Base-by-base conservation (phyloP, 2,797 vertebrate species). In the Tolypeutes matacus region DNA sequence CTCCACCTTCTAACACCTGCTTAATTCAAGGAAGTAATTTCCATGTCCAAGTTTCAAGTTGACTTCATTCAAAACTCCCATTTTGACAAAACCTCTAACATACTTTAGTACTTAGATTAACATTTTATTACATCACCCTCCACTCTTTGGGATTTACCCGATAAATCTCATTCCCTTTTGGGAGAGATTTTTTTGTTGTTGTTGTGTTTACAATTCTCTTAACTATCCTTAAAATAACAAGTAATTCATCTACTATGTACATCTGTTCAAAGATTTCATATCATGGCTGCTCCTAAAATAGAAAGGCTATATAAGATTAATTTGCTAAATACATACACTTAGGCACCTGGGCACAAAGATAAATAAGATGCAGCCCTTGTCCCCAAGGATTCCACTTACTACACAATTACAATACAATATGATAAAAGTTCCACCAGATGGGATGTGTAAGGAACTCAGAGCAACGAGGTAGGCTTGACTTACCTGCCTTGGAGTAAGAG, bases 1-100 rank as follows among this genome's bases (percentile, higher is more conserved):
- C 2, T 46, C 39, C 15, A 65, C 18, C 15, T 39, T 93, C 34
- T 21, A 62, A 58, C 5, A 88, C 80, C 39, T 75, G 62, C 51
- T 89, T n/a, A 93, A n/a, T 89, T 89, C 76, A 85, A 46, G 49
- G 23, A 94, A 89, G 56, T 69, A 64, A 96, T 93, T 95, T 96
- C 56, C 53, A 36, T 75, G n/a, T 82, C 17, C 56, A 95, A 39
- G 2, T 95, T 56, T 86, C 53, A 91, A 89, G 76, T 53, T 72
- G 5, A 27, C 34, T 76, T 96, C 62, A 65, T 49, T 89, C 69
- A 64, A 67, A 87, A 86, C 67, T 86, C 4, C 20, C 69, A 81
- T 73, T 93, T 89, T 88, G 53, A 36, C 21, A 84, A 95, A 84
- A 51, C 9, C 18, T 91, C 91, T 89, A 85, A 86, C 27, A 75